Conservation (phyloP, 30 jellyfish, hydroid and myxozoan genomes). For the Hydractinia symbiolongicarpus region DNA sequence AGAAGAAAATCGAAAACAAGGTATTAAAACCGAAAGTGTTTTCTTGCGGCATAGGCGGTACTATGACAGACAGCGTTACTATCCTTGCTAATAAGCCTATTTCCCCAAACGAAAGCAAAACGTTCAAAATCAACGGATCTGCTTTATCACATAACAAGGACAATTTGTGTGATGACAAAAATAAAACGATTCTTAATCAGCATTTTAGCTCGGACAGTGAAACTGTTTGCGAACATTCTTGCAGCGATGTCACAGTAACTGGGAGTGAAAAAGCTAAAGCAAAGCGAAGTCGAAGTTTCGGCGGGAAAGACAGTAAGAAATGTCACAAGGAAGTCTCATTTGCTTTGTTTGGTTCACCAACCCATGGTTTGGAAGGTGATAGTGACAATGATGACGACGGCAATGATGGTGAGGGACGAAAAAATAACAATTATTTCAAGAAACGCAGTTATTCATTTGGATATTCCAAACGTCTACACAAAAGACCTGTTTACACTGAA, state of each 20-base stretch:
- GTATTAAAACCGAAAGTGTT: not conserved
- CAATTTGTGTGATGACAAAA: not conserved
- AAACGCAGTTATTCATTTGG: constrained; percentile 30
- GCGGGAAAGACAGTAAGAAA: constrained; percentile 20
- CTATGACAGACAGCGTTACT: constrained; percentile 8
- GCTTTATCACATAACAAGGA: not conserved
- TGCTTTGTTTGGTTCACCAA: constrained; percentile 34
- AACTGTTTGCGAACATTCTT: not conserved
- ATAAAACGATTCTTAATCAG: not conserved
- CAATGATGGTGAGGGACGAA: not conserved
- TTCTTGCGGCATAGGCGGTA: constrained; percentile 19
- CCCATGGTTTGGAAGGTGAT: not conserved
- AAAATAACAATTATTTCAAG: not conserved
- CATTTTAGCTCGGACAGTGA: not conserved
- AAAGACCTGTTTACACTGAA: not conserved
- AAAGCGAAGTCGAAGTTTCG: constrained; percentile 30
- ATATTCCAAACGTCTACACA: not conserved
- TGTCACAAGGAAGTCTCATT: constrained; percentile 27
- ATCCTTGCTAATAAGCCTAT: not conserved
- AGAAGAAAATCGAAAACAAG: constrained; percentile 14
- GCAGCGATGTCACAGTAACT: constrained; percentile 2
- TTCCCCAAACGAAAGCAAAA: not conserved
- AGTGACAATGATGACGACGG: too few species aligned
- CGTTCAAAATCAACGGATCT: not conserved
- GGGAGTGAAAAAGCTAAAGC: not conserved